These are phyloP conservation scores for Pelvicachromis taeniatus DNA, from an alignment of 2,113 vertebrate genomes.

Conservation along the genomic window DNA sequence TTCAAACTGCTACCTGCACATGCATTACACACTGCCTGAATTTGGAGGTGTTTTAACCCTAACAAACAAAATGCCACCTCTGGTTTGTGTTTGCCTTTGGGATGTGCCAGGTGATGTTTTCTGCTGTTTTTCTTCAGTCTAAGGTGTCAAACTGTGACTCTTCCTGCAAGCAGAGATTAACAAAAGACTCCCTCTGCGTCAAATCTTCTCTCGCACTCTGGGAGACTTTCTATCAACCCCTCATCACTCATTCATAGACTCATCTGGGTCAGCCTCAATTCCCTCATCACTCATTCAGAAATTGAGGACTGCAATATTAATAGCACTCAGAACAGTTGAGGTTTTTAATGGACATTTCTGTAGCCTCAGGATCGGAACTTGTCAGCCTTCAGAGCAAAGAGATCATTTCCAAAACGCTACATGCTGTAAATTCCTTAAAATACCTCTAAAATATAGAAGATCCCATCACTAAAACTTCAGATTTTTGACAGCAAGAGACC, in stretches of 20 bases:
- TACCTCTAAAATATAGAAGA: background rate
- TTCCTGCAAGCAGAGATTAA: constrained; percentile 14
- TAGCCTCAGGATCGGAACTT: background rate
- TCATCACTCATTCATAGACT: constrained; percentile 62
- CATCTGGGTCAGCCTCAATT: constrained; percentile 63
- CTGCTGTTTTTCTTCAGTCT: background rate
- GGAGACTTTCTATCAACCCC: constrained; percentile 37
- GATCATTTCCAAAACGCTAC: background rate
- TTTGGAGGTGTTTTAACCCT: background rate
- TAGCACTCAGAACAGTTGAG: constrained; percentile 52
- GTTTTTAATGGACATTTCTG: constrained; percentile 56
- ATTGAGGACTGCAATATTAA: constrained; percentile 70
- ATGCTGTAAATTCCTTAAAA: background rate
- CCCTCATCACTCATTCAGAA: constrained; percentile 68
- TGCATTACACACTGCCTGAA: background rate
- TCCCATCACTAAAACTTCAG: background rate
- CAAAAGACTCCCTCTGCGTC: background rate
- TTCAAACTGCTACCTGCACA: background rate
- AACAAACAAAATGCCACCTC: background rate
- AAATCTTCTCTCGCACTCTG: background rate
- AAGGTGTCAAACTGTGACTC: background rate
- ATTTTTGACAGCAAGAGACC: background rate
- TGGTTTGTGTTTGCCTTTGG: background rate
- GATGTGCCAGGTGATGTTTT: background rate
- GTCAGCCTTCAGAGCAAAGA: background rate